Evolutionary conservation across 2,113 vertebrate genomes (phyloP).

Genomic region (Oplegnathus fasciatus): DNA sequence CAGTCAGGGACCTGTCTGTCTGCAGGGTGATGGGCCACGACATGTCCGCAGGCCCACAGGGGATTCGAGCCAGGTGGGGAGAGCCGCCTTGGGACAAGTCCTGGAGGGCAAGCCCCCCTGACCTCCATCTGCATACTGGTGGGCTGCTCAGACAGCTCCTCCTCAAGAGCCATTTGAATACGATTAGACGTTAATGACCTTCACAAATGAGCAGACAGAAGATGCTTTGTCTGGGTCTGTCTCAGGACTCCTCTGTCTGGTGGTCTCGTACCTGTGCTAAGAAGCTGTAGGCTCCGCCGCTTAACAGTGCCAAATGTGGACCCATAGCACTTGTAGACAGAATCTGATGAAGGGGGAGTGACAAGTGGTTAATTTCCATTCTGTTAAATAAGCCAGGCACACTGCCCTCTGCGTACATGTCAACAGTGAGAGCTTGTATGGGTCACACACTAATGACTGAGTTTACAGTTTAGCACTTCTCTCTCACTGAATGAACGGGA

Average conservation of each 20-base stretch:
- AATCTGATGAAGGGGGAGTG: constrained; percentile 31
- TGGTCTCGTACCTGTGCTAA: not conserved
- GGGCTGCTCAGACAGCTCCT: constrained; percentile 40
- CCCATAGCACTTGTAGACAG: not conserved
- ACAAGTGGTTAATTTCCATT: constrained; percentile 56
- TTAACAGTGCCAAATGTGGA: constrained; percentile 27
- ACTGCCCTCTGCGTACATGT: constrained; percentile 76
- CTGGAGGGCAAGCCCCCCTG: constrained; percentile 41
- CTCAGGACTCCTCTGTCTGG: constrained; percentile 33
- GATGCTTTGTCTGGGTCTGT: constrained; percentile 33
- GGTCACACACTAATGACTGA: constrained; percentile 41
- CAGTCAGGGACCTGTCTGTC: constrained; percentile 69
- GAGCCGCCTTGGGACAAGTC: constrained; percentile 60
- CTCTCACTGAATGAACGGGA: not conserved
- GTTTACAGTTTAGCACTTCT: constrained; percentile 45
- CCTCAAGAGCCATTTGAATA: constrained; percentile 64
- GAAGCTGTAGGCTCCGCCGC: not conserved
- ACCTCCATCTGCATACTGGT: constrained; percentile 62
- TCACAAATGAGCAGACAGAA: constrained; percentile 58
- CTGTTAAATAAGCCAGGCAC: constrained; percentile 62
- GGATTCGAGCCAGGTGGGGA: constrained; percentile 64
- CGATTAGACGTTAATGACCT: constrained; percentile 68
- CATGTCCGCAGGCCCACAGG: constrained; percentile 72
- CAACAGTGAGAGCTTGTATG: constrained; percentile 70
- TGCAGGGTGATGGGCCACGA: constrained; percentile 75